A percentile compares a stretch with the other conserved stretches of the same genome.
Evolutionary conservation across 1,140 invertebrate genomes (phyloP).

Genomic region (Lepidotrigona ventralis): DNA sequence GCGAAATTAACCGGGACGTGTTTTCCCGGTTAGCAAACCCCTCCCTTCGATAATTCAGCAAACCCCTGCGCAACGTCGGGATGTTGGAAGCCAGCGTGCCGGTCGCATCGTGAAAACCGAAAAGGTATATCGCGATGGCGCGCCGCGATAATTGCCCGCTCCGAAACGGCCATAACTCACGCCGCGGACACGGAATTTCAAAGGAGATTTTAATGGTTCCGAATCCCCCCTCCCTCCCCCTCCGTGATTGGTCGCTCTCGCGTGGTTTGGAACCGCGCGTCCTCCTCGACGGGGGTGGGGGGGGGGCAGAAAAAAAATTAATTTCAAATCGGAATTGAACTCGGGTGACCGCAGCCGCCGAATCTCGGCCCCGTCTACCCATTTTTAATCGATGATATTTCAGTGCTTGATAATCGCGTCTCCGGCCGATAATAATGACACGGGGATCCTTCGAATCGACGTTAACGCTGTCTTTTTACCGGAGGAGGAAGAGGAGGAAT

Average conservation of each 20-base stretch:
- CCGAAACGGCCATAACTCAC: conserved; percentile 5
- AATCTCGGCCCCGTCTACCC: conserved; percentile 12
- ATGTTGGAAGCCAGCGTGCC: too few species aligned
- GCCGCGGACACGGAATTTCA: conserved; percentile 9
- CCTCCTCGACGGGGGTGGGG: too few species aligned
- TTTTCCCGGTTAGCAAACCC: neutral
- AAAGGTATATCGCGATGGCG: neutral
- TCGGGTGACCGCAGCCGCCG: neutral
- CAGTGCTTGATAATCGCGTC: neutral
- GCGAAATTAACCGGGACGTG: neutral
- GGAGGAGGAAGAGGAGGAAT: neutral
- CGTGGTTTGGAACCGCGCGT: neutral
- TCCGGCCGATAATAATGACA: neutral
- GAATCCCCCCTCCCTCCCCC: neutral
- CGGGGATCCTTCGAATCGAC: neutral
- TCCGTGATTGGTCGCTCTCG: conserved; percentile 1
- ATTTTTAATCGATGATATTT: conserved; percentile 14
- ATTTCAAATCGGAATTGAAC: conserved; percentile 7
- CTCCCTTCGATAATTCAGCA: conserved; percentile 12
- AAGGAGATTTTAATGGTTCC: conserved; percentile 28
- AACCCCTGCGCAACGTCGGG: neutral
- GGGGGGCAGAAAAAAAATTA: conserved; percentile 12
- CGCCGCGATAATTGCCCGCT: conserved; percentile 15
- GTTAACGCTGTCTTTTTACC: neutral
- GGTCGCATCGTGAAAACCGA: neutral